phyloP scores from a whole-genome alignment of 2,888 invertebrate genomes.

The Anagyrus pseudococci region DNA sequence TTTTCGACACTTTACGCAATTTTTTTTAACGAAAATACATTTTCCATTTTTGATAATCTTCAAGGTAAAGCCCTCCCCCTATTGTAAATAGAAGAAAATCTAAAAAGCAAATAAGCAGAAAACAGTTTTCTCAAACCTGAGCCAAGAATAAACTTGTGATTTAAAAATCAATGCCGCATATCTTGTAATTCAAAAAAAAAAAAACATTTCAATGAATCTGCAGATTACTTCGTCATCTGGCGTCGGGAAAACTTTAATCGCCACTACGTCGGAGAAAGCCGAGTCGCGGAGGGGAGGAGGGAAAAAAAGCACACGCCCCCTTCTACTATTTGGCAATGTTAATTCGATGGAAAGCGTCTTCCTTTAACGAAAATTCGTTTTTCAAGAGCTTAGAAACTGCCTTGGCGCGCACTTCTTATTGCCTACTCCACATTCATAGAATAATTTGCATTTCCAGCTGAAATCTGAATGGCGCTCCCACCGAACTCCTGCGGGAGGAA shows the following conservation, averaged over 20 bases:
- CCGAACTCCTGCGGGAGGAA: not conserved
- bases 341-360: conserved; percentile 28
- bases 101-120: too few species aligned
- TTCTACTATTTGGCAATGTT: conserved; percentile 16
- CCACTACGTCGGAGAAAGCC: not conserved
- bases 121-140: too few species aligned
- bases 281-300: not conserved
- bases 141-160: too few species aligned
- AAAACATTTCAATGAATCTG: not conserved
- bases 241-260: conserved; percentile 6
- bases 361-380: conserved; percentile 28
- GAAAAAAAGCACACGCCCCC: not conserved
- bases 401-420: conserved; percentile 19
- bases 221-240: not conserved
- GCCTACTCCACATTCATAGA: conserved; percentile 39
- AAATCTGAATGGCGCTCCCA: conserved; percentile 19
- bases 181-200: too few species aligned
- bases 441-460: conserved; percentile 36
- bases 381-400: conserved; percentile 32
- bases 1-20: too few species aligned
- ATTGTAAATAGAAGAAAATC: too few species aligned
- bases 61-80: too few species aligned
- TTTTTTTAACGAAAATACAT: too few species aligned
- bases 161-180: too few species aligned
- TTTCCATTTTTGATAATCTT: too few species aligned